phyloP scores from a whole-genome alignment of 2,797 vertebrate genomes.

The Adrianichthys oophorus region DNA sequence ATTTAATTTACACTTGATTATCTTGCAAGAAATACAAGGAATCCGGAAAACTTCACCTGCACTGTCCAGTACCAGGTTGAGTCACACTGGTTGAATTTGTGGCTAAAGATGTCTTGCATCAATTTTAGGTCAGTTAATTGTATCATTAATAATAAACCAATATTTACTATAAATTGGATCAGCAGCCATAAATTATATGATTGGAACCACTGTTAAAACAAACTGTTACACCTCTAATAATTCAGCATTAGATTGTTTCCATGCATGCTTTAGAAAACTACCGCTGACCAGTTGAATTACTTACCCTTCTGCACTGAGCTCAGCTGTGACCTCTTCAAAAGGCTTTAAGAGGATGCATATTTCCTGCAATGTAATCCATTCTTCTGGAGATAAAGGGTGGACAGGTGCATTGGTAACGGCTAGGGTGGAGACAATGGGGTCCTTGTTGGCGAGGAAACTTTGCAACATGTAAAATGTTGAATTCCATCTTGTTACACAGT shows the following conservation, averaged over 20 bases:
- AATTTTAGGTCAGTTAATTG: no score
- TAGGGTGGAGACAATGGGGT: background rate
- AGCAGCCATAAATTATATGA: no score
- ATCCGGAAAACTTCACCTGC: no score
- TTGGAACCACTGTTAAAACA: no score
- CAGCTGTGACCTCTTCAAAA: slow-evolving; percentile 1
- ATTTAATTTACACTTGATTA: no score
- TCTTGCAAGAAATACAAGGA: no score
- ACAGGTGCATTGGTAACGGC: background rate
- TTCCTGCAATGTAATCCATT: background rate
- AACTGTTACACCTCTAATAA: background rate
- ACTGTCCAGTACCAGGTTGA: no score
- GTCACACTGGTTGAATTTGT: no score
- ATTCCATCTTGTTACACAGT: background rate
- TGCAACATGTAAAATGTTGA: background rate
- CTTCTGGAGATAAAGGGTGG: background rate
- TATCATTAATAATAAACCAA: no score
- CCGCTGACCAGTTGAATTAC: background rate
- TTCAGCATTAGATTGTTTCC: background rate
- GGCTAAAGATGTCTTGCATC: no score
- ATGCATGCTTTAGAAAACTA: background rate
- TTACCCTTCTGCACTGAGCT: slow-evolving; percentile 1
- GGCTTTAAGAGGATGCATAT: slow-evolving; percentile 2
- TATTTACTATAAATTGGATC: no score
- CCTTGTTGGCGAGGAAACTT: background rate